Evolutionary conservation across 2,797 vertebrate species (phyloP).

Genomic region (Sebastes melanostomus): DNA sequence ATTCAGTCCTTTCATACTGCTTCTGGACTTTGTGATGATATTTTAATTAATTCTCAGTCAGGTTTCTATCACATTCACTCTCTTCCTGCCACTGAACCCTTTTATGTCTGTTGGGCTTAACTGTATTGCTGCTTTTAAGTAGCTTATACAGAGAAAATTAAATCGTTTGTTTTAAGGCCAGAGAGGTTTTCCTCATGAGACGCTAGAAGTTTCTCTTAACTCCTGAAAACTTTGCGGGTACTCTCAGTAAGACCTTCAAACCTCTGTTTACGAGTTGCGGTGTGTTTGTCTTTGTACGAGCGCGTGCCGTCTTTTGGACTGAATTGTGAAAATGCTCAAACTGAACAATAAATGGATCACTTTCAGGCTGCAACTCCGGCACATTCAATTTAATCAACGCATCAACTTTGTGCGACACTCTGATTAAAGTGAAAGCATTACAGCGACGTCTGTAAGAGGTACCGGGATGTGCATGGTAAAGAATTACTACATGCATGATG

Average conservation of each 20-base stretch:
- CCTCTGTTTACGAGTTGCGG: background rate
- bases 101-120: background rate
- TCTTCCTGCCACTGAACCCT: background rate
- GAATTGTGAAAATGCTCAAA: slow-evolving; percentile 7
- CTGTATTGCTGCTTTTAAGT: background rate
- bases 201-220: background rate
- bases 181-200: background rate
- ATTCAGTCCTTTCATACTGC: background rate
- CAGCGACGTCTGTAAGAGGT: background rate
- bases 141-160: background rate
- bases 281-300: background rate
- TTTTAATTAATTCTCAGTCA: background rate
- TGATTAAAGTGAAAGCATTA: slow-evolving; percentile 39
- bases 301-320: background rate
- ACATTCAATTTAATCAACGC: slow-evolving; percentile 43
- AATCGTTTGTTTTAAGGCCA: background rate
- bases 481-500: background rate
- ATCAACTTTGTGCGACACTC: background rate
- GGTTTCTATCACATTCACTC: background rate
- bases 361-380: slow-evolving; percentile 1
- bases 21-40: background rate
- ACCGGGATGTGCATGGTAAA: background rate
- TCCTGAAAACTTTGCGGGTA: background rate
- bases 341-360: slow-evolving; percentile 35
- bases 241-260: slow-evolving; percentile 8